Percentiles rank a stretch among this genome's conserved stretches.
These are phyloP conservation scores for Ailurus styani DNA, from an alignment of 2,113 vertebrate genomes.

Conservation along the genomic window DNA sequence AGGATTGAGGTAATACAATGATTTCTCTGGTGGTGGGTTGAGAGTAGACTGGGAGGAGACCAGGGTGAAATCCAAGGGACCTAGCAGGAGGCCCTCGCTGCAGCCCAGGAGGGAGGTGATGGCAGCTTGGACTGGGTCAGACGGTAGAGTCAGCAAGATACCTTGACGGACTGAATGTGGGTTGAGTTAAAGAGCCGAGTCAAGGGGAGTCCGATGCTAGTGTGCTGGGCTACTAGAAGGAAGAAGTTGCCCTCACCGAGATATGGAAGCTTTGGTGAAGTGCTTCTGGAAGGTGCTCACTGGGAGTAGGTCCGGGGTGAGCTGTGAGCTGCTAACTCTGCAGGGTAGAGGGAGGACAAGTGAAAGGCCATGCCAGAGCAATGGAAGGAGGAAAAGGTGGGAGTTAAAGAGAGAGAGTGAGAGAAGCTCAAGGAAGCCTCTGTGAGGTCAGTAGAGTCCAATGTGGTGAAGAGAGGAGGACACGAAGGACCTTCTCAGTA, in stretches of 20 bases:
- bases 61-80: background rate
- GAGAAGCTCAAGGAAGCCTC: background rate
- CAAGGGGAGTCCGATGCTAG: background rate
- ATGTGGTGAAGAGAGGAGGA: background rate
- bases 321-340: background rate
- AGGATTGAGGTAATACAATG: background rate
- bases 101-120: background rate
- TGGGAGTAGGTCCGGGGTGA: background rate
- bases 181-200: background rate
- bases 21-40: background rate
- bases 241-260: background rate
- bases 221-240: background rate
- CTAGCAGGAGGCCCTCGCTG: background rate
- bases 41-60: background rate
- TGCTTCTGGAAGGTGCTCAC: background rate
- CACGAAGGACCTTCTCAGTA: background rate
- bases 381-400: background rate
- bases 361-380: background rate
- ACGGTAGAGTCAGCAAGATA: background rate
- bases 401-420: background rate
- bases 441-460: background rate
- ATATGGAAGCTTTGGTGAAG: background rate
- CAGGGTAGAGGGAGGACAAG: background rate
- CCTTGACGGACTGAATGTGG: background rate
- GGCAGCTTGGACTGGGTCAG: background rate